A percentile compares a stretch with the other conserved stretches of the same genome.
phyloP scores from a whole-genome alignment of 2,113 vertebrate species.

The Protomyctophum bolini region DNA sequence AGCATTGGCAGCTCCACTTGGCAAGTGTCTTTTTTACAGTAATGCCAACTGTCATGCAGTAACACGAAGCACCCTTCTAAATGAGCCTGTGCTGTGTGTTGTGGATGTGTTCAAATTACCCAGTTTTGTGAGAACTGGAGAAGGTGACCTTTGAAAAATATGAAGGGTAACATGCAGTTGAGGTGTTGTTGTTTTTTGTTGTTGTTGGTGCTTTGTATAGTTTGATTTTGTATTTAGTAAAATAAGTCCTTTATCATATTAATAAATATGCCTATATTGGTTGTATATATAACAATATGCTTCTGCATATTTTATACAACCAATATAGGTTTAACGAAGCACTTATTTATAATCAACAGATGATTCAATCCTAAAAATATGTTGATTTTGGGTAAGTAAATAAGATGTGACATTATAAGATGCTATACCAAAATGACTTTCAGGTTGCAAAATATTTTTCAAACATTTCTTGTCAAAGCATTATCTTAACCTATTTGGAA shows the following conservation, averaged over 20 bases:
- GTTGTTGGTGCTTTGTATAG: conserved; percentile 1
- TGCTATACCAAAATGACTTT: neutral
- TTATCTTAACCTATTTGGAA: too few species aligned
- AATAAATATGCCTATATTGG: too few species aligned
- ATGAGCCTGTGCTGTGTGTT: conserved; percentile 47
- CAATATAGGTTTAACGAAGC: neutral
- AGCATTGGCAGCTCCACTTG: conserved; percentile 73
- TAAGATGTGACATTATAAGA: neutral
- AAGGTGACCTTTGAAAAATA: neutral
- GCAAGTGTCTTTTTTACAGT: conserved; percentile 66
- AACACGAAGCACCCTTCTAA: conserved; percentile 63
- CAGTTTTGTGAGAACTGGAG: conserved; percentile 20
- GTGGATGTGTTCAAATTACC: conserved; percentile 49
- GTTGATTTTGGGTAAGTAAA: neutral
- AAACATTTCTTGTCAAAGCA: too few species aligned
- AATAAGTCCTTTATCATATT: conserved; percentile 8
- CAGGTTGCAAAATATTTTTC: too few species aligned
- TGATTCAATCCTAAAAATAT: neutral
- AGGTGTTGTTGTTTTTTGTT: conserved; percentile 12
- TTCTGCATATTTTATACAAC: neutral
- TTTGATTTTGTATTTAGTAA: conserved; percentile 32
- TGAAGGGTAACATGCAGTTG: conserved; percentile 22
- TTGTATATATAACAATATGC: too few species aligned
- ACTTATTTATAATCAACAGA: neutral
- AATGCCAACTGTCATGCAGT: conserved; percentile 72